Evolutionary conservation across 1,140 invertebrate genomes (phyloP), one percentile per base, ranked within the genome.

Genomic region (Episyrphus balteatus): DNA sequence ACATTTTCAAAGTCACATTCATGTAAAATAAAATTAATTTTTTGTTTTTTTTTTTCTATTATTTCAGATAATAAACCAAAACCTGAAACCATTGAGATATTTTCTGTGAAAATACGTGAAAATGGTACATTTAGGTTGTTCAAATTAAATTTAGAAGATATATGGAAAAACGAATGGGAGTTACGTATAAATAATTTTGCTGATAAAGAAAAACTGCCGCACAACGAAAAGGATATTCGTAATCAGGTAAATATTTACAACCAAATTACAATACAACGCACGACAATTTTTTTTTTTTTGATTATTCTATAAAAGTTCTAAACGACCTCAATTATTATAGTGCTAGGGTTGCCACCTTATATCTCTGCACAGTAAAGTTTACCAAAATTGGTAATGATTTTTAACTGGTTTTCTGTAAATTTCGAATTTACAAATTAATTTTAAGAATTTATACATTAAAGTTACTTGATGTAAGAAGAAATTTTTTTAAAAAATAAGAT

Each of bases 101-200:
- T 76, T 71, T 75, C 75, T 44, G 71, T 80, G 46, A 75, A 75
- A 63, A 75, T 76, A 63, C 75, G 75, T 54, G 77, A 77, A 60
- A 74, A 75, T 53, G 63, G 63, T 33, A 70, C 74, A 45, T 76
- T 77, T 63, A 76, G 77, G 59, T 72, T 80, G 47, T 68, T 75
- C 48, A 74, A 70, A 57, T 75, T 73, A 49, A 73, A 74, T 47
- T 61, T 83, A 55, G 67, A 72, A 56, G 74, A 79, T 47, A 81
- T 82, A 53, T 83, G 81, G 81, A 75, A 73, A 51, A 71, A 75
- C 50, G 78, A 75, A 51, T 78, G 75, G 44, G 71, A 75, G 51
- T 72, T 83, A 57, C 71, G 79, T 43, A 83, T 83, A 57, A 82
- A 82, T 61, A 83, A 83, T 57, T 78, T 79, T 52, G 73, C 75